Evolutionary conservation across 2,797 vertebrate species (phyloP).

Genomic region (Petrocephalus schoutedeni): DNA sequence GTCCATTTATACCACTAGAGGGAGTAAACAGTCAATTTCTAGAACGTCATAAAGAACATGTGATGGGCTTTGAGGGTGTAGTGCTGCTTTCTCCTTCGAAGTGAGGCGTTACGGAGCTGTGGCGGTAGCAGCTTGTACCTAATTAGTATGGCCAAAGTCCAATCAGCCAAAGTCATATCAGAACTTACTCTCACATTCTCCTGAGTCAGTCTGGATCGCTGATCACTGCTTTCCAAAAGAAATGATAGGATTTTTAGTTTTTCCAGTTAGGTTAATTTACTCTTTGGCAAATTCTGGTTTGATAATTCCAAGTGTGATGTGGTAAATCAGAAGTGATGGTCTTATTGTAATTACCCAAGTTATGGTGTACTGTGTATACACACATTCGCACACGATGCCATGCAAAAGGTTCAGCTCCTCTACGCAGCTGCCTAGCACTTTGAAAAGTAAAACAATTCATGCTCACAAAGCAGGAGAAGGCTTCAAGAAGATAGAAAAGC

Average conservation of each 20-base stretch:
- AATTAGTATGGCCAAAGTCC: neutral
- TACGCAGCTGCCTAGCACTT: too few relatives aligned
- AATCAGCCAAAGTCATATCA: neutral
- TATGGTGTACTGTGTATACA: neutral
- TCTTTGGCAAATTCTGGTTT: neutral
- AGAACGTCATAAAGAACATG: neutral
- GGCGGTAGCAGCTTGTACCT: conserved; percentile 1
- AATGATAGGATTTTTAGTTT: neutral
- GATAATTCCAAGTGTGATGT: neutral
- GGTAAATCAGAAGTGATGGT: neutral
- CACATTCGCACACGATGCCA: too few relatives aligned
- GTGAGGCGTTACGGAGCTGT: neutral
- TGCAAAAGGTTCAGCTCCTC: too few relatives aligned
- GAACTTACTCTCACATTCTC: neutral
- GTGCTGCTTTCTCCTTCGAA: neutral
- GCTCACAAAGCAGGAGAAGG: too few relatives aligned
- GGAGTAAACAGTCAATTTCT: neutral
- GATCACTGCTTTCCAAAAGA: neutral
- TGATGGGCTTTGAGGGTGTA: neutral
- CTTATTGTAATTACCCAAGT: neutral
- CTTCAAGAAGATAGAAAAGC: too few relatives aligned
- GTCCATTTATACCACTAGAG: neutral
- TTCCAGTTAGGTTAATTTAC: neutral
- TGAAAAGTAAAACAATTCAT: too few relatives aligned
- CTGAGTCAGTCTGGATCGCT: neutral